These are phyloP conservation scores for Cheirogaleus medius DNA, from an alignment of 2,113 vertebrate species.

Conservation along the genomic window DNA sequence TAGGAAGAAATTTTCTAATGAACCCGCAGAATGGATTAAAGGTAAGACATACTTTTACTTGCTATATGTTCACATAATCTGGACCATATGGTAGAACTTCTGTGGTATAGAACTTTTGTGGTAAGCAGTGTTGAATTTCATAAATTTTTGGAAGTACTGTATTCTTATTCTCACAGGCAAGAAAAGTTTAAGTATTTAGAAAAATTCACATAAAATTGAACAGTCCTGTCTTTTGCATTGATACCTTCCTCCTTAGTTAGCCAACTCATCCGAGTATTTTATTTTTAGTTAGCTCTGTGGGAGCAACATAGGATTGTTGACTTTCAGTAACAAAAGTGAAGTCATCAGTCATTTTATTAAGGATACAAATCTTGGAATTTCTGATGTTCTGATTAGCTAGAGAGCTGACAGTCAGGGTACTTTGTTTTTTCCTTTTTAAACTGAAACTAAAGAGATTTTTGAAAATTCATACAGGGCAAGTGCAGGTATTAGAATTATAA, in stretches of 20 bases:
- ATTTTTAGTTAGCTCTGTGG: background rate
- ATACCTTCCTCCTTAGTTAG: background rate
- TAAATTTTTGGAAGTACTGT: background rate
- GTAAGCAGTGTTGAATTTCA: background rate
- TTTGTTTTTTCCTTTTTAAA: background rate
- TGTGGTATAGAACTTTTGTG: background rate
- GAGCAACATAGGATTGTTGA: background rate
- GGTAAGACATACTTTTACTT: slow-evolving; percentile 84
- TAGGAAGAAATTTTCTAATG: slow-evolving; percentile 99
- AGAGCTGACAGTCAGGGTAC: background rate
- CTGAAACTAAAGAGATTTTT: background rate
- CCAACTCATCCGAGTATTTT: background rate
- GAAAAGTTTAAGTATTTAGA: background rate
- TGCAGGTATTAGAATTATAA: background rate
- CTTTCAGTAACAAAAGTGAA: background rate
- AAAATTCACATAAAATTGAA: slow-evolving; percentile 15
- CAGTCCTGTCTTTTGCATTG: background rate
- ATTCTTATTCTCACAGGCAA: background rate
- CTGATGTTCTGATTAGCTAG: background rate
- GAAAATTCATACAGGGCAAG: background rate
- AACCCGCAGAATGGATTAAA: slow-evolving; percentile 99
- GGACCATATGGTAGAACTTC: background rate
- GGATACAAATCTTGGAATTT: background rate
- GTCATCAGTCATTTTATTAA: background rate
- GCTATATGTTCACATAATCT: background rate